These are phyloP conservation scores for Nymphicus hollandicus DNA, from an alignment of 2,113 vertebrate species.

Conservation along the genomic window DNA sequence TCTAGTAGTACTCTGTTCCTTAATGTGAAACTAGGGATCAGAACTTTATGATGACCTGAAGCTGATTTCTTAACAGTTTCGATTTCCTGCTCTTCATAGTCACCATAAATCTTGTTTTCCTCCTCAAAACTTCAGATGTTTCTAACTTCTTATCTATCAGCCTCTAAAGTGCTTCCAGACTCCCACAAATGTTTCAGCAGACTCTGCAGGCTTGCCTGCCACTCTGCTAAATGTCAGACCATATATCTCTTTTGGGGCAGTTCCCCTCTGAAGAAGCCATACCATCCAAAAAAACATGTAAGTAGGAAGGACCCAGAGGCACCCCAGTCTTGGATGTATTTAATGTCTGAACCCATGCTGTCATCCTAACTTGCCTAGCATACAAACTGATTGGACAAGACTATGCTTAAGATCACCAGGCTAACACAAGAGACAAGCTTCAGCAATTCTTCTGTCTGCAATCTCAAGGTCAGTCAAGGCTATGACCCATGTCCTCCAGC, in stretches of 20 bases:
- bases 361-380: not conserved
- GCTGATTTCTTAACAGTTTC: slow-evolving; percentile 55
- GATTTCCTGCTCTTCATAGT: slow-evolving; percentile 50
- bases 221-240: not conserved
- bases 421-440: not conserved
- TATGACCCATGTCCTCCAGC: not conserved
- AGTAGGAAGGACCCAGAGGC: not conserved
- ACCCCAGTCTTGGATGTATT: not conserved
- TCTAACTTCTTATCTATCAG: slow-evolving; percentile 45
- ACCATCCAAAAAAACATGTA: not conserved
- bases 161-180: slow-evolving; percentile 56
- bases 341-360: not conserved
- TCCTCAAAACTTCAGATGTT: slow-evolving; percentile 54
- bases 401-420: not conserved
- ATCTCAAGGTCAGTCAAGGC: not conserved
- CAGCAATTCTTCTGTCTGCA: not conserved
- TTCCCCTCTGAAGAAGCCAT: not conserved
- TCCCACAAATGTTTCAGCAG: slow-evolving; percentile 52
- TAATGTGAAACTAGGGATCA: slow-evolving; percentile 57
- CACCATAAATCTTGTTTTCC: slow-evolving; percentile 47
- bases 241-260: slow-evolving; percentile 14
- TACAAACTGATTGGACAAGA: not conserved
- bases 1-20: slow-evolving; percentile 25
- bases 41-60: slow-evolving; percentile 57
- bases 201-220: not conserved